phyloP scores from a whole-genome alignment of 2,113 vertebrate species.

The Gallinago media region DNA sequence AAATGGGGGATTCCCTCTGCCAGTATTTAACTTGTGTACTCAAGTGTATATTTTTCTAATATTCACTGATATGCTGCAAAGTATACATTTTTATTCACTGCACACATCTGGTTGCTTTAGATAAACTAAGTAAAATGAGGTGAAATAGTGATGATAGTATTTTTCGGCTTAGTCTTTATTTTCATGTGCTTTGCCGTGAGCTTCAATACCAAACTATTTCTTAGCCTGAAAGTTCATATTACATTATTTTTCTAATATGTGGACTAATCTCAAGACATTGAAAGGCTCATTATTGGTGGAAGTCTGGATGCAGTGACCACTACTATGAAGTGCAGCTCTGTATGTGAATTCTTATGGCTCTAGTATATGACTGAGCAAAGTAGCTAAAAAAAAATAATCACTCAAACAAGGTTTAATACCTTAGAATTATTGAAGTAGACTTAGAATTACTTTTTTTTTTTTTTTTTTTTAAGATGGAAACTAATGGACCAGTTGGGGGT shows the following conservation, averaged over 20 bases:
- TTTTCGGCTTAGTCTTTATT: constrained; percentile 26
- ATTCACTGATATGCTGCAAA: not conserved
- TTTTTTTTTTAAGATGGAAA: not conserved
- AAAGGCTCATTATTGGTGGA: not conserved
- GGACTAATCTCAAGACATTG: not conserved
- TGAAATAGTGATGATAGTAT: constrained; percentile 2
- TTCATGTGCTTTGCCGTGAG: not conserved
- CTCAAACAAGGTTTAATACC: not conserved
- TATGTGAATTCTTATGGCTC: not conserved
- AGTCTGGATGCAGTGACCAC: not conserved
- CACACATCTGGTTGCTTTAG: not conserved
- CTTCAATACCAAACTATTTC: not conserved
- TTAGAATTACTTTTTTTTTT: not conserved
- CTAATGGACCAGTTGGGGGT: not conserved
- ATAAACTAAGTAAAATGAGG: constrained; percentile 16
- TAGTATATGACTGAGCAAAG: not conserved
- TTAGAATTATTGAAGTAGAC: not conserved
- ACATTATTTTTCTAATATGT: not conserved
- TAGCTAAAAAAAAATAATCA: not conserved
- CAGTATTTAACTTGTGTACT: not conserved
- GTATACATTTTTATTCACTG: constrained; percentile 19
- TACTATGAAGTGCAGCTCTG: not conserved
- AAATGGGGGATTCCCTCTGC: not conserved
- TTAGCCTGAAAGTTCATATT: not conserved
- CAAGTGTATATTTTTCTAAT: not conserved